Evolutionary conservation across 2,797 vertebrate species (phyloP).

Genomic region (Lycodopsis pacificus): DNA sequence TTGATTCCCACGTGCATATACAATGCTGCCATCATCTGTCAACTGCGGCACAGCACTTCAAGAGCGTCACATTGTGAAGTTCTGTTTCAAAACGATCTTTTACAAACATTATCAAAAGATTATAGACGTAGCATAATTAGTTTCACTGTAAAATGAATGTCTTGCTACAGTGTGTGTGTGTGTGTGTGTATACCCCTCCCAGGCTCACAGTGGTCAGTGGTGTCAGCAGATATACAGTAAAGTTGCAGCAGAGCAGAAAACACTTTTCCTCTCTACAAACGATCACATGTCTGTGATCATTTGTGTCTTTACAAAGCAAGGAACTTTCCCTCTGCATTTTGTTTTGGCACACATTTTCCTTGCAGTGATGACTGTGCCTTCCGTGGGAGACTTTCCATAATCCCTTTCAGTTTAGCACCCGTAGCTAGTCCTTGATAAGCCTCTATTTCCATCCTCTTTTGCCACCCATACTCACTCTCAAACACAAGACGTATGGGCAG

Average conservation of each 20-base stretch:
- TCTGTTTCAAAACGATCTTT: conserved; percentile 53
- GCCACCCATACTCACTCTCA: conserved; percentile 29
- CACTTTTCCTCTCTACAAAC: conserved; percentile 27
- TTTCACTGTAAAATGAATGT: conserved; percentile 34
- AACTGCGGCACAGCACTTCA: conserved; percentile 31
- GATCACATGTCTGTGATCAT: conserved; percentile 28
- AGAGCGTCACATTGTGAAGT: conserved; percentile 44
- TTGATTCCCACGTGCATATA: conserved; percentile 24
- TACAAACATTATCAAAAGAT: conserved; percentile 77
- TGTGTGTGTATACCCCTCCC: neutral
- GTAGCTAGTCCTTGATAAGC: conserved; percentile 57
- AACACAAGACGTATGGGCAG: conserved; percentile 49
- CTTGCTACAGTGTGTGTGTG: conserved; percentile 47
- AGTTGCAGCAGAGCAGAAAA: conserved; percentile 44
- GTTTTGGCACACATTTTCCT: conserved; percentile 66
- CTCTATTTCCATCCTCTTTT: conserved; percentile 55
- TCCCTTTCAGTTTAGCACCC: conserved; percentile 54
- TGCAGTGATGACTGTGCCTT: conserved; percentile 50
- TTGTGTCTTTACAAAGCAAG: conserved; percentile 47
- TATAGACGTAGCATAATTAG: conserved; percentile 17
- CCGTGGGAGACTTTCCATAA: conserved; percentile 51
- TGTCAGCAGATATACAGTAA: conserved; percentile 36
- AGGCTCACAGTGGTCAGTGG: conserved; percentile 71
- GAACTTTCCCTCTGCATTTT: conserved; percentile 48
- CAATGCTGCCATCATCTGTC: conserved; percentile 29